These are phyloP conservation scores for Ptiloglossa arizonensis DNA, from an alignment of 1,140 invertebrate species.

Conservation along the genomic window DNA sequence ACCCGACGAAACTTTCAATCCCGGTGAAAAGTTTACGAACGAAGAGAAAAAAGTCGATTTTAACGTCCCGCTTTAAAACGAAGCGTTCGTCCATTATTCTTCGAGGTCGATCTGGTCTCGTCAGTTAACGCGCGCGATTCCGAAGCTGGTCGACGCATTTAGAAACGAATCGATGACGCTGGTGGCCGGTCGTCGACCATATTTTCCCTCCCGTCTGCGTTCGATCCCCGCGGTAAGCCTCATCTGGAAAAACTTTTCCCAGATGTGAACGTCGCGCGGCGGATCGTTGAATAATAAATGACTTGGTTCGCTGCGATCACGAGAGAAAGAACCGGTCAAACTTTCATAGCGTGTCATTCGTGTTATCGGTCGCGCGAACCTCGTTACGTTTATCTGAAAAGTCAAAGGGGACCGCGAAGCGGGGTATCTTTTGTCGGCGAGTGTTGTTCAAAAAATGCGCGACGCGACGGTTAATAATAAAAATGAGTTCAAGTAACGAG, in stretches of 20 bases:
- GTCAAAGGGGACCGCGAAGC: not conserved
- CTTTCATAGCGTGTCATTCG: not conserved
- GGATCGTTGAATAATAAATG: not conserved
- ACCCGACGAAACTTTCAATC: not conserved
- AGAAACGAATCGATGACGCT: constrained; percentile 5
- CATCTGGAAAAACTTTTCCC: not conserved
- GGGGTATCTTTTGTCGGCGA: not conserved
- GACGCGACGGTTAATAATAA: not conserved
- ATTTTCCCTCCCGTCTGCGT: not conserved
- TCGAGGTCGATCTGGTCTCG: not conserved
- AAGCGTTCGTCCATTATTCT: not conserved
- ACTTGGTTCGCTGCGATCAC: not conserved
- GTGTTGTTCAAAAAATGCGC: not conserved
- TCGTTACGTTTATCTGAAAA: not conserved
- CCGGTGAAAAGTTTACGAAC: not conserved
- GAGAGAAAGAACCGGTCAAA: not conserved
- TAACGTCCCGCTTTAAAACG: not conserved
- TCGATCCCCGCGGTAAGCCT: not conserved
- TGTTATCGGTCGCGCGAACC: not conserved
- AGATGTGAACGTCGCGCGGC: not conserved
- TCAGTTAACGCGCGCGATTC: not conserved
- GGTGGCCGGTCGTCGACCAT: not conserved
- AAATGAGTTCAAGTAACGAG: no score
- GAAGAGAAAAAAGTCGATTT: not conserved
- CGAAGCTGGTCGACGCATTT: not conserved